phyloP scores from a whole-genome alignment of 2,888 invertebrate genomes.

The Chrysomela aeneicollis region DNA sequence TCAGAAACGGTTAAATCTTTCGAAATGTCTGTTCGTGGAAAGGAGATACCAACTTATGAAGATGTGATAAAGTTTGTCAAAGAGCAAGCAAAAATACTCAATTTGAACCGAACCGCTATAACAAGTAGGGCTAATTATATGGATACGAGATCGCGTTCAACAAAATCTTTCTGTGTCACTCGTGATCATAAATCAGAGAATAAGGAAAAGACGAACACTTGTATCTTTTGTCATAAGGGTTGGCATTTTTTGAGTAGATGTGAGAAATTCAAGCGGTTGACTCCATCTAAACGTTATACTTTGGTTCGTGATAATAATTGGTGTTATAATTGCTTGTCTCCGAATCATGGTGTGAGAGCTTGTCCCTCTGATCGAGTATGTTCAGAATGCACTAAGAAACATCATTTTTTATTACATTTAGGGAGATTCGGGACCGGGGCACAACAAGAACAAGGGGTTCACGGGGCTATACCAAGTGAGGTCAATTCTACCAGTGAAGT shows the following conservation, averaged over 20 bases:
- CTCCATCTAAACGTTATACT: not conserved
- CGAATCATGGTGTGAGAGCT: not conserved
- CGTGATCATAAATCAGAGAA: not conserved
- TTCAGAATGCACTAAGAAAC: slow-evolving; percentile 2
- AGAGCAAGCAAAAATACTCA: slow-evolving; percentile 11
- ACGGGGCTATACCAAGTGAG: not conserved
- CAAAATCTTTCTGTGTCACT: slow-evolving; percentile 7
- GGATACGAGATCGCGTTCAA: not conserved
- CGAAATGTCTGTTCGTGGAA: slow-evolving; percentile 10
- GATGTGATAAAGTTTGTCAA: slow-evolving; percentile 17
- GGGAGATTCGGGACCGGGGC: not conserved
- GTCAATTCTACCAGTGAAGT: not conserved
- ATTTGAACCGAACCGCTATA: not conserved
- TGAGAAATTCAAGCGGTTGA: slow-evolving; percentile 2
- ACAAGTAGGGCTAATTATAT: not conserved
- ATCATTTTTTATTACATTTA: not conserved
- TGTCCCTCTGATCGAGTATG: not conserved
- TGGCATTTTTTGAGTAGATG: slow-evolving; percentile 6
- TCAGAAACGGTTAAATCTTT: slow-evolving; percentile 17
- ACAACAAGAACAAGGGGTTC: not conserved
- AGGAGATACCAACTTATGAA: slow-evolving; percentile 2
- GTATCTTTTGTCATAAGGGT: not conserved
- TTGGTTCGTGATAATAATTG: not conserved
- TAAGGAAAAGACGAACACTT: not conserved
- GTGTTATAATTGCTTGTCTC: slow-evolving; percentile 5